phyloP scores from a whole-genome alignment of 2,888 invertebrate species.

The Lucinisca nassula region DNA sequence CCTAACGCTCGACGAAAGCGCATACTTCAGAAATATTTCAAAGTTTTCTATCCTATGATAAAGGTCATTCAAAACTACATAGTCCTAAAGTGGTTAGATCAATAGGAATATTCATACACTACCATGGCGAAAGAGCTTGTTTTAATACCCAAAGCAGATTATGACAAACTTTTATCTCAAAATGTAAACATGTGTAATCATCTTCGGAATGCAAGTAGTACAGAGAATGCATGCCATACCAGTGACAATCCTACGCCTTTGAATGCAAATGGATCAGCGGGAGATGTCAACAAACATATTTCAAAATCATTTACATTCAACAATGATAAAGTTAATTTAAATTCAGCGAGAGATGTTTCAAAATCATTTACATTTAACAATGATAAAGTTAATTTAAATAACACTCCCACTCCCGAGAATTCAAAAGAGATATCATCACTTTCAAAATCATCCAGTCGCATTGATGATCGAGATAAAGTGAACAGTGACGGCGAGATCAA shows the following conservation, averaged over 20 bases:
- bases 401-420: neutral
- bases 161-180: neutral
- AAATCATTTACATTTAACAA: neutral
- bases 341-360: no score
- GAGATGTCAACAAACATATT: neutral
- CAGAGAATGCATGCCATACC: neutral
- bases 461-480: neutral
- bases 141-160: constrained; percentile 7
- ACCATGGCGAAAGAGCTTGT: constrained; percentile 2
- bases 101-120: neutral
- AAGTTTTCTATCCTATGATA: neutral
- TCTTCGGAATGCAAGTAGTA: neutral
- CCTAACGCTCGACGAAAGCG: neutral
- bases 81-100: constrained; percentile 4
- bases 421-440: neutral
- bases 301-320: neutral
- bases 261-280: constrained; percentile 1
- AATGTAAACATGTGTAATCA: neutral
- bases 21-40: neutral
- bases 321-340: neutral
- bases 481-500: neutral
- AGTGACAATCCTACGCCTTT: neutral
- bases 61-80: constrained; percentile 4
- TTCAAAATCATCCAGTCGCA: neutral
- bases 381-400: neutral